Base-by-base conservation (phyloP, 2,797 vertebrate genomes). In the Cyprinella venusta region DNA sequence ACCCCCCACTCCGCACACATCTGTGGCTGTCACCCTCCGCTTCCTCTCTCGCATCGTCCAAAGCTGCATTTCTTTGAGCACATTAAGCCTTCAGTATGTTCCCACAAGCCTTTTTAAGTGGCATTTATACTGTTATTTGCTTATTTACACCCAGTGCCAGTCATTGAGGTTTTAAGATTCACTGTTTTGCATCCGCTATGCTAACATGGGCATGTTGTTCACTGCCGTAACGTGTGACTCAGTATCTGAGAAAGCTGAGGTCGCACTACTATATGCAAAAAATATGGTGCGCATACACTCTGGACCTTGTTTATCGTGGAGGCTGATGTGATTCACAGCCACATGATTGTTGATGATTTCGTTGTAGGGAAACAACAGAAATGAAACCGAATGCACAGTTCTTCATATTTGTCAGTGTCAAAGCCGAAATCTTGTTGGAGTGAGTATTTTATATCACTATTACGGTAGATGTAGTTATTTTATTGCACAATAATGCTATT, bases 131-230 rank as follows among this genome's bases (percentile, higher is more conserved):
- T 59, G 45, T 30, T 45, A 36, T 71, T 40, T 26, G n/a, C 19
- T 67, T 76, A 54, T 40, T 45, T 42, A 59, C 54, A 26, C 67
- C 38, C 21, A 42, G 79, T 59, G 67, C 52, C 61, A 71, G 79
- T 30, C 52, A 45, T 19, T 38, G 36, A 59, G 48, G 38, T 13
- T 52, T 68, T 68, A 26, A 79, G 16, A 56, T 69, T 33, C 26
- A 9, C 81, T 74, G 71, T 82, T 48, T 85, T 87, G 81, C 84
- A 88, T 87, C 85, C 84, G 85, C 78, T 69, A 50, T 61, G 76
- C 84, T 80, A 81, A 85, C 87, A 80, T 87, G 85, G 75, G 83
- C 81, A 72, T 86, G 87, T 88, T 88, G 86, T 79, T 88, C 87
- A 84, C 61, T 80, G 74, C 21, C 33, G 56, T 84, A 72, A 82